Evolutionary conservation across 2,797 vertebrate genomes (phyloP).

Genomic region (Bovichtus variegatus): DNA sequence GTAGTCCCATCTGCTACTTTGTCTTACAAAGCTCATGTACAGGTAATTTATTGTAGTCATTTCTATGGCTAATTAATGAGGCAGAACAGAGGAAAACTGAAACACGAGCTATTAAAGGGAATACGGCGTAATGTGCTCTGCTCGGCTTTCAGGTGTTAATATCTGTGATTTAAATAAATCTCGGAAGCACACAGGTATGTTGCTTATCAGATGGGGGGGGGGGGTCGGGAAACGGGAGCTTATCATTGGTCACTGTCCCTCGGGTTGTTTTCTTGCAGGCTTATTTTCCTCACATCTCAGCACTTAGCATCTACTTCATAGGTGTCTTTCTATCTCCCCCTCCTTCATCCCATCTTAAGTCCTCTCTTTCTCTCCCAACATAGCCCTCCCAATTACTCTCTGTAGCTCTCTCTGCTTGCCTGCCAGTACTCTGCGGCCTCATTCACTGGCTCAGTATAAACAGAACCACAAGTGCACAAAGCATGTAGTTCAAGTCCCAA

Average conservation of each 20-base stretch:
- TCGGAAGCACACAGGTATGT: constrained; percentile 26
- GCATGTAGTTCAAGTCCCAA: constrained; percentile 72
- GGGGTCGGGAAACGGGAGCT: constrained; percentile 23
- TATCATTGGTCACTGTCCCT: constrained; percentile 60
- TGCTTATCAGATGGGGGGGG: constrained; percentile 32
- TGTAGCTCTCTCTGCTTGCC: constrained; percentile 59
- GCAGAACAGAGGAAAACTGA: constrained; percentile 14
- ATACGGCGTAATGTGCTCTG: background rate
- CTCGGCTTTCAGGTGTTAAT: constrained; percentile 4
- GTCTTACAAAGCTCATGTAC: constrained; percentile 22
- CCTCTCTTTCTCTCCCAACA: constrained; percentile 59
- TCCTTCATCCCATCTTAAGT: constrained; percentile 63
- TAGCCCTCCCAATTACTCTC: constrained; percentile 70
- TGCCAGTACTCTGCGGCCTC: constrained; percentile 70
- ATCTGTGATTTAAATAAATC: constrained; percentile 14
- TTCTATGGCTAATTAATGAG: constrained; percentile 42
- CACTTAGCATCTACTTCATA: constrained; percentile 63
- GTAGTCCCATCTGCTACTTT: constrained; percentile 33
- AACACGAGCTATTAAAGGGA: constrained; percentile 17
- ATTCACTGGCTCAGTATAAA: constrained; percentile 66
- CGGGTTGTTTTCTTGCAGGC: constrained; percentile 53
- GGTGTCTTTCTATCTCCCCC: constrained; percentile 16
- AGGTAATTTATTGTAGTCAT: constrained; percentile 34
- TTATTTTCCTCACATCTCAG: constrained; percentile 66
- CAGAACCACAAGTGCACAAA: constrained; percentile 69